Percentiles rank a stretch among this genome's conserved stretches.
These are phyloP conservation scores for Labeo calbasu DNA, from an alignment of 2,797 vertebrate genomes.

Conservation along the genomic window DNA sequence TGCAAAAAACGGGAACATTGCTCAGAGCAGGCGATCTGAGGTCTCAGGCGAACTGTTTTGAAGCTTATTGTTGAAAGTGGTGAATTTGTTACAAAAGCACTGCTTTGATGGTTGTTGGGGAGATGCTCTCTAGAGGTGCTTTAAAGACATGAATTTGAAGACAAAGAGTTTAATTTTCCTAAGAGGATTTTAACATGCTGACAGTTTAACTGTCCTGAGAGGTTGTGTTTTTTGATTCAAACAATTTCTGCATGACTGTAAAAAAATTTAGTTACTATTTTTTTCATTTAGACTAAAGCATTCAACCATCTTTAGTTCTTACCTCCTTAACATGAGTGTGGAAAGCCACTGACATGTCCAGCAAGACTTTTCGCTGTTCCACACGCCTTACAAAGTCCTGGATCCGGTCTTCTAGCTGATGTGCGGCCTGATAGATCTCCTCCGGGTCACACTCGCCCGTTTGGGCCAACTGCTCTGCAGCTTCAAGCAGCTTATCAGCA, in stretches of 20 bases:
- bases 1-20: background rate
- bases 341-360: constrained; percentile 99
- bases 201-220: background rate
- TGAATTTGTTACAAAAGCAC: background rate
- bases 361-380: constrained; percentile 93
- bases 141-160: constrained; percentile 3
- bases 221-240: background rate
- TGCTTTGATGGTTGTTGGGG: background rate
- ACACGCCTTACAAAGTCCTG: constrained; percentile 97
- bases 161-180: background rate
- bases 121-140: background rate
- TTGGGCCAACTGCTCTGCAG: constrained; percentile 96
- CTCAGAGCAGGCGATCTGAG: constrained; percentile 4
- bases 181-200: background rate
- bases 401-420: constrained; percentile 96
- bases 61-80: background rate
- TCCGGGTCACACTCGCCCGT: constrained; percentile 97
- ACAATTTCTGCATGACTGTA: background rate
- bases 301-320: constrained; percentile 54
- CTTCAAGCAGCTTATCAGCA: constrained; percentile 95
- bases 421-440: constrained; percentile 98
- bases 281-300: background rate
- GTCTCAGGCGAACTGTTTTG: background rate
- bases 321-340: constrained; percentile 99
- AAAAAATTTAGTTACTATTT: background rate